phyloP scores from a whole-genome alignment of 2,113 vertebrate species.

The Antechinus stuartii region DNA sequence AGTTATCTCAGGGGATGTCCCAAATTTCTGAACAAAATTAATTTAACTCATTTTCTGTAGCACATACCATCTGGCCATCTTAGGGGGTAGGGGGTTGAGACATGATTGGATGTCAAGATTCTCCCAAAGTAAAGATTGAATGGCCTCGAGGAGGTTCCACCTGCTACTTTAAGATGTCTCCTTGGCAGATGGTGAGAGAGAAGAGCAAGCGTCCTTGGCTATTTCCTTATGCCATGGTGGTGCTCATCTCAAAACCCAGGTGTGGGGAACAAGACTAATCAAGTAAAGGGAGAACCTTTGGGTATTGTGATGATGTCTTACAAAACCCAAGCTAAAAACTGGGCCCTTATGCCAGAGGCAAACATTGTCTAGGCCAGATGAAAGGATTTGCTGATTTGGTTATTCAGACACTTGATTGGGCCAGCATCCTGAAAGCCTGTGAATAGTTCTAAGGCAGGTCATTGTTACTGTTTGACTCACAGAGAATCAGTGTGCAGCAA shows the following conservation, averaged over 20 bases:
- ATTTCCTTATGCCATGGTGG: constrained; percentile 21
- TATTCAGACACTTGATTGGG: not conserved
- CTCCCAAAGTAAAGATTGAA: not conserved
- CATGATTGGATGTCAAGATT: not conserved
- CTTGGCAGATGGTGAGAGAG: not conserved
- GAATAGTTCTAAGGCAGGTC: not conserved
- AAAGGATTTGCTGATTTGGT: not conserved
- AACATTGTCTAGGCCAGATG: not conserved
- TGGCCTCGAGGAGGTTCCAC: not conserved
- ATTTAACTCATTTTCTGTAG: constrained; percentile 1
- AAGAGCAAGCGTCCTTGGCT: not conserved
- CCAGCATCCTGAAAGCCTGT: not conserved
- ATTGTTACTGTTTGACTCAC: not conserved
- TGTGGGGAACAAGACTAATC: constrained; percentile 5
- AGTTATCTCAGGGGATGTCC: not conserved
- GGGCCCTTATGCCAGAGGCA: not conserved
- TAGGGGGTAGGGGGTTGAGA: not conserved
- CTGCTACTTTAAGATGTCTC: not conserved
- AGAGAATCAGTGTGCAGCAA: not conserved
- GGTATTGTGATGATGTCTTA: not conserved
- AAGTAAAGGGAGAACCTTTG: not conserved
- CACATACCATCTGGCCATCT: not conserved
- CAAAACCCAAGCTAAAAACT: constrained; percentile 8
- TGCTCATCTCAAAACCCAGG: constrained; percentile 10
- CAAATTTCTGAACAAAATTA: not conserved